phyloP scores from a whole-genome alignment of 2,113 vertebrate genomes.

The Felis chaus region DNA sequence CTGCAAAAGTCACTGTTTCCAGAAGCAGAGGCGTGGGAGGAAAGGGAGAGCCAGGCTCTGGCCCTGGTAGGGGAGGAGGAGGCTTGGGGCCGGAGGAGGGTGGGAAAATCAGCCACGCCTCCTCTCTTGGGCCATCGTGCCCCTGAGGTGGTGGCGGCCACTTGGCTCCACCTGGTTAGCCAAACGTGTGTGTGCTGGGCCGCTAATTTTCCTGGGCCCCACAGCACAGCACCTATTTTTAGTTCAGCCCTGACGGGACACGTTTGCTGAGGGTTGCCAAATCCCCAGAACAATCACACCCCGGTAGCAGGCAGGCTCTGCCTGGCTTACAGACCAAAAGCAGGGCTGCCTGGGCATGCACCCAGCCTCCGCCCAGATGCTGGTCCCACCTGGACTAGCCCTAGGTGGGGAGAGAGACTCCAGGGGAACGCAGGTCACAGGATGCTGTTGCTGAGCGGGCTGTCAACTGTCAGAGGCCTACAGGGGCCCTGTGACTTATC shows the following conservation, averaged over 20 bases:
- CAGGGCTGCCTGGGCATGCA: slow-evolving; percentile 55
- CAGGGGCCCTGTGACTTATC: neutral
- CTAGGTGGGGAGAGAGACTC: slow-evolving; percentile 1
- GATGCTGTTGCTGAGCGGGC: neutral
- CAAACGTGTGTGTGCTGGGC: neutral
- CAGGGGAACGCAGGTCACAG: neutral
- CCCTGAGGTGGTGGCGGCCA: neutral
- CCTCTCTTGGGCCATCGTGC: neutral
- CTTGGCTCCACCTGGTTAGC: neutral
- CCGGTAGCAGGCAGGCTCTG: slow-evolving; percentile 26
- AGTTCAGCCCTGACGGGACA: slow-evolving; percentile 63
- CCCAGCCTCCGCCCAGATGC: slow-evolving; percentile 35
- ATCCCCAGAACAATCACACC: slow-evolving; percentile 64
- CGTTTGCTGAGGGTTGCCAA: slow-evolving; percentile 51
- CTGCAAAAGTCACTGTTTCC: neutral
- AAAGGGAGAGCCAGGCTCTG: neutral
- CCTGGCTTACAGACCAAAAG: slow-evolving; percentile 36
- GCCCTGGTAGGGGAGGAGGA: too few species aligned
- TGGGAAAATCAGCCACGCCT: neutral
- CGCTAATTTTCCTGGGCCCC: slow-evolving; percentile 31
- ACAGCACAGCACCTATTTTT: slow-evolving; percentile 65
- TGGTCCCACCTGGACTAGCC: slow-evolving; percentile 26
- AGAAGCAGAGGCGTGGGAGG: neutral
- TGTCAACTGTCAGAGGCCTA: neutral
- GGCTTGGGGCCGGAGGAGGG: neutral